These are phyloP conservation scores for Cuculus canorus DNA, from an alignment of 2,797 vertebrate species.

Conservation along the genomic window DNA sequence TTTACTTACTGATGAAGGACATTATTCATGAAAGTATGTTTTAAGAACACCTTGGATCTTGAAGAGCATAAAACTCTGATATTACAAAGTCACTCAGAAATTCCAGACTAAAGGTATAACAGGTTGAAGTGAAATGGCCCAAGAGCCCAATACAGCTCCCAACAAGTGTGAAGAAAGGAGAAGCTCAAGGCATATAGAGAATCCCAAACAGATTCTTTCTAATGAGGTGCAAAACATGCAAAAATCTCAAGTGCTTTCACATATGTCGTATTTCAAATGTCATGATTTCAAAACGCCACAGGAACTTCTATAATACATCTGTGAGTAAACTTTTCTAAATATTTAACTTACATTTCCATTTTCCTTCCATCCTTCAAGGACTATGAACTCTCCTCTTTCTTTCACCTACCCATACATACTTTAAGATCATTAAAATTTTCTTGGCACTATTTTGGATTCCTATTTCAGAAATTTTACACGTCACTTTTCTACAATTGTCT, in stretches of 20 bases:
- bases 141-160: not conserved
- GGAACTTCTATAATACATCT: not conserved
- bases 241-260: not conserved
- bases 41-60: not conserved
- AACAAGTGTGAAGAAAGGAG: not conserved
- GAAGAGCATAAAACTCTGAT: not conserved
- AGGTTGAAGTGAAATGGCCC: not conserved
- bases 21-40: not conserved
- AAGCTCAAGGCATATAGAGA: not conserved
- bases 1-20: not conserved
- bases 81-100: not conserved
- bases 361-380: not conserved
- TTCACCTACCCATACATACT: not conserved
- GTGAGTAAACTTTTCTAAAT: not conserved
- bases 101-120: not conserved
- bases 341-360: not conserved
- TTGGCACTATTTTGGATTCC: not conserved
- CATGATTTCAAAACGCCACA: not conserved
- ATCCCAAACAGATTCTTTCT: not conserved
- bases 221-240: not conserved
- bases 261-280: not conserved
- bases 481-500: not conserved
- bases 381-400: not conserved
- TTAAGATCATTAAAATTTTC: not conserved
- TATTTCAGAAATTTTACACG: not conserved